A percentile compares a stretch with the other conserved stretches of the same genome.
phyloP scores from a whole-genome alignment of 37 sponge, comb jelly and placozoan species.

The Crambe crambe region DNA sequence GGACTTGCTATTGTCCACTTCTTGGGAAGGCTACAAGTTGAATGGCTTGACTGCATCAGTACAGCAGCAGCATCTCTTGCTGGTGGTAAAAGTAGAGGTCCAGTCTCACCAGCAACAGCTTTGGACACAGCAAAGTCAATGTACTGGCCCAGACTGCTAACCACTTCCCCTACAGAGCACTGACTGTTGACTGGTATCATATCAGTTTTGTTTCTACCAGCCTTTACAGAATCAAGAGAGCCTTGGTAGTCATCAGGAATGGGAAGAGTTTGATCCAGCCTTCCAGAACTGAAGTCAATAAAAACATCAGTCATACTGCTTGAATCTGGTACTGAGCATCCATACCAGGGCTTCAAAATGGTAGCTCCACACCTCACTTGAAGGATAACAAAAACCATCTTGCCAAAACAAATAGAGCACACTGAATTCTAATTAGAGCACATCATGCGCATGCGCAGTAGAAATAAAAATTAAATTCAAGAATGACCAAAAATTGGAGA shows the following conservation, averaged over 20 bases:
- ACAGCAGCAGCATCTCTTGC: neutral
- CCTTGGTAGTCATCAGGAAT: conserved; percentile 47
- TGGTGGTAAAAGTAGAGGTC: too few species aligned
- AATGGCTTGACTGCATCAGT: neutral
- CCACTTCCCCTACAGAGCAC: conserved; percentile 32
- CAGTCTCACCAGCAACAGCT: too few species aligned
- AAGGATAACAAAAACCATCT: conserved; percentile 29
- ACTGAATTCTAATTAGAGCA: too few species aligned
- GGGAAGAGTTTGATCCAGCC: conserved; percentile 36
- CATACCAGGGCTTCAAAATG: conserved; percentile 46
- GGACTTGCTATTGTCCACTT: neutral
- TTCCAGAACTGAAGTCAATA: conserved; percentile 27
- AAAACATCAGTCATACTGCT: conserved; percentile 42
- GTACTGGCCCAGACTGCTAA: conserved; percentile 13
- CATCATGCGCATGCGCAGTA: too few species aligned
- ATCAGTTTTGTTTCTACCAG: conserved; percentile 29
- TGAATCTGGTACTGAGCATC: conserved; percentile 23
- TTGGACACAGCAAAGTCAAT: neutral
- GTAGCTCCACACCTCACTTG: conserved; percentile 40
- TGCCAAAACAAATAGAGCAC: neutral
- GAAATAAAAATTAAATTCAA: too few species aligned
- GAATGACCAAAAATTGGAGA: too few species aligned
- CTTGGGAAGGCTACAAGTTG: neutral
- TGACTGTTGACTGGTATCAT: conserved; percentile 23
- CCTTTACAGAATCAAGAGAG: neutral